Base-by-base conservation (phyloP, 2,797 vertebrate genomes). In the Galagoides demidoff region DNA sequence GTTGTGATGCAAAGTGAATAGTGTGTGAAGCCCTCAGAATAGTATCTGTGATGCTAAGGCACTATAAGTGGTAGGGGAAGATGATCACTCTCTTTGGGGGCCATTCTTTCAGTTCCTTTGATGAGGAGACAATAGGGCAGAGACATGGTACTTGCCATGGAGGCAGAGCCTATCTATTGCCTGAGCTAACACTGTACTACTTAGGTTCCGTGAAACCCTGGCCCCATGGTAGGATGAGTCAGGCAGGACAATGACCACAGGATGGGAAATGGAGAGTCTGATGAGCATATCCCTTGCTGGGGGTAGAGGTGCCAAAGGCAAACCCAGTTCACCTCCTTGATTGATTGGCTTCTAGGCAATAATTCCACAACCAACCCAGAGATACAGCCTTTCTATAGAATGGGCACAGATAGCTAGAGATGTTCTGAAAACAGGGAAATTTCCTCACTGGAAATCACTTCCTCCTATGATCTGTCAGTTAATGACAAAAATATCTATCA, bases 11-110 rank as follows among this genome's bases (percentile, higher is more conserved):
- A 25, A 25, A 22, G 16, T 7, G 8, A 52, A 9, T 27, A 55
- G n/a, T 55, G 23, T 22, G 20, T 13, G 34, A 34, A n/a, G 55
- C 57, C 23, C 31, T 82, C 17, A 16, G 64, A 64, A 43, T 3
- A 25, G 9, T 5, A 23, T 1, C 39, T 1, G 2, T 57, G 52
- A 59, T 5, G 0, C 55, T 2, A 16, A 29, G 23, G 25, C 31
- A 10, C 63, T 19, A 3, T 22, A 2, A 1, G 10, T 43, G 59
- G 23, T 27, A n/a, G 89, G 19, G 34, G 61, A 0, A 29, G 27
- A 5, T 0, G 27, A 22, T 7, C 23, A 17, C 39, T 37, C 20
- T 0, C 7, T 52, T 12, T 11, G 52, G 77, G 23, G 29, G 61
- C 10, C 5, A 6, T 12, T 13, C 71, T 49, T 49, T 29, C 0